Evolutionary conservation across 2,797 vertebrate species (phyloP), one percentile per base, ranked within the genome.

Genomic region (Leuciscus waleckii): DNA sequence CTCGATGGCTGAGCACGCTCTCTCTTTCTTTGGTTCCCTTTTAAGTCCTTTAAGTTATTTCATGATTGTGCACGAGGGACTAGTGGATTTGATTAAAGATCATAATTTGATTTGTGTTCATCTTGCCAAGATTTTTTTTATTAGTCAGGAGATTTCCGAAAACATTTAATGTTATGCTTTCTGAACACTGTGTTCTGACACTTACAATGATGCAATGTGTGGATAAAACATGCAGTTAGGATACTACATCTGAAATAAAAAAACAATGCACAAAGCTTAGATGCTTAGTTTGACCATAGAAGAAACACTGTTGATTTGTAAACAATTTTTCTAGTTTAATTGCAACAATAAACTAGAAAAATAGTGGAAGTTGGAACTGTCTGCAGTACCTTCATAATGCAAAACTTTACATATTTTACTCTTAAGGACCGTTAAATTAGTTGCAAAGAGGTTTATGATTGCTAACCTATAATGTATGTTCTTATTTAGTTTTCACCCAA

Each of bases 1-100:
- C 75, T 89, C 67, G 78, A 87, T 87, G 86, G 81, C 85, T 21
- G 89, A 91, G 80, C 71, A 81, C 73, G 14, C 39, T 29, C 8
- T 26, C 70, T 83, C 23, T 80, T 61, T 69, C 16, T 16, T 51
- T 37, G 16, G 46, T 41, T 46, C 17, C 46, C 39, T 69, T 61
- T 37, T 5, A 76, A 37, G 73, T 35, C 11, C n/a, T 46, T 11
- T 37, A 23, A 69, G 35, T 73, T 19, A 10, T 63, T 61, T 73
- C 8, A 17, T 65, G 7, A 51, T 11, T 23, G 3, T 79, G 16
- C n/a, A 46, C 29, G 23, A 29, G 17, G 2, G 26, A 37, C 58
- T 51, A 11, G 58, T 54, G n/a, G 35, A 16, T 83, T 76, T 68
- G 7, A n/a, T 46, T 46, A 41, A 61, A 61, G 7, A n/a, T 56